Base-by-base conservation (phyloP, 2,797 vertebrate genomes). In the Chloroceryle amazona region DNA sequence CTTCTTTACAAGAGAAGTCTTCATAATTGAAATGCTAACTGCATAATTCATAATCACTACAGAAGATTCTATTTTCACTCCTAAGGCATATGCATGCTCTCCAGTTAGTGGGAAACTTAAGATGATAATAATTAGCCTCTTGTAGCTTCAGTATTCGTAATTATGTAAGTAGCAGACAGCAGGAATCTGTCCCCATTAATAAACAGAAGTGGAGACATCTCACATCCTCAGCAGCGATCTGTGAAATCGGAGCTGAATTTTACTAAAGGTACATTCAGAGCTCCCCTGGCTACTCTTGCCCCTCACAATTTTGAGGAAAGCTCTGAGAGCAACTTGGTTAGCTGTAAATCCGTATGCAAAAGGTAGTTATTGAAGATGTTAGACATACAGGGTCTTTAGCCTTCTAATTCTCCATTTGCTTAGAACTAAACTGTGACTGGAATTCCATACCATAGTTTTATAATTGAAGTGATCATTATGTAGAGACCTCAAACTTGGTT, bases 301-400 rank as follows among this genome's bases (percentile, higher is more conserved):
- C 26, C 42, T 75, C 11, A 4, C 26, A 60, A 55, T 44, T 73
- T 67, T 60, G 47, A 73, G 67, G n/a, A 87, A 23, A 70, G 71
- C 84, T 91, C 71, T 37, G 39, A 85, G 67, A 67, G 81, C 55
- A 17, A 17, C 67, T 95, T 80, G 39, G 39, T 93, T 46, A 66
- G 60, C 71, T 93, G 26, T 80, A 94, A 90, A 92, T 94, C 54
- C 66, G 22, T 74, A n/a, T 92, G 66, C 66, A 92, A 57, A 84
- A 63, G 19, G 31, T 58, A n/a, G 35, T 81, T 74, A 71, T 2
- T 42, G 63, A 85, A 47, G 82, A 41, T 42, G 42, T 60, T 86
- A 20, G 1, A 0, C 10, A 33, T 25, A 51, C 0, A 0, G 49
- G 17, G 20, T 70, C 41, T 82, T 83, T 78, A 81, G 86, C 63